Evolutionary conservation across 2,113 vertebrate genomes (phyloP).

Genomic region (Muntiacus muntjak): DNA sequence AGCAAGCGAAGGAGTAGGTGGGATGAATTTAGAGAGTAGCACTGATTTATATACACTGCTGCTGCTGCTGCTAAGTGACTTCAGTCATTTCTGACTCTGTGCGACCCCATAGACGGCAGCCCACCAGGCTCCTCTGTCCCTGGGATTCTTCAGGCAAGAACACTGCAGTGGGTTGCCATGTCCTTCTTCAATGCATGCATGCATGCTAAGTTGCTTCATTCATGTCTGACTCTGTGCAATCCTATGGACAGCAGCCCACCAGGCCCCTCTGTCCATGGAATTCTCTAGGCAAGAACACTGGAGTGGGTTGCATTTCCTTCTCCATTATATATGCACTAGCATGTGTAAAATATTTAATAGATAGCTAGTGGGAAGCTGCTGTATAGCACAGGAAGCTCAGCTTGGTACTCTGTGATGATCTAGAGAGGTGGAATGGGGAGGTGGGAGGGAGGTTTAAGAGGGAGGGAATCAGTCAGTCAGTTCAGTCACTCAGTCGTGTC

Average conservation of each 20-base stretch:
- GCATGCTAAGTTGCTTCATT: too few relatives aligned
- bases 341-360: neutral
- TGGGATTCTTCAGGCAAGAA: neutral
- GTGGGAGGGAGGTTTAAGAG: neutral
- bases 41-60: neutral
- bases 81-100: rapidly evolving
- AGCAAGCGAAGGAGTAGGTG: neutral
- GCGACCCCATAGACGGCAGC: rapidly evolving
- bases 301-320: too few relatives aligned
- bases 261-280: too few relatives aligned
- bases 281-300: too few relatives aligned
- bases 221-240: too few relatives aligned
- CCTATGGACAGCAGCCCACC: too few relatives aligned
- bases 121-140: neutral
- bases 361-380: neutral
- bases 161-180: too few relatives aligned
- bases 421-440: neutral
- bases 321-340: neutral
- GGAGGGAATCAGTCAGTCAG: neutral
- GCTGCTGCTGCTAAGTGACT: neutral
- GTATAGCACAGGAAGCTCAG: neutral
- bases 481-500: neutral
- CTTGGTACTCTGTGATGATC: neutral
- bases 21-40: neutral
- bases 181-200: too few relatives aligned